Evolutionary conservation across 2,113 vertebrate species (phyloP), one percentile per base, ranked within the genome.

Genomic region (Galemys pyrenaicus): DNA sequence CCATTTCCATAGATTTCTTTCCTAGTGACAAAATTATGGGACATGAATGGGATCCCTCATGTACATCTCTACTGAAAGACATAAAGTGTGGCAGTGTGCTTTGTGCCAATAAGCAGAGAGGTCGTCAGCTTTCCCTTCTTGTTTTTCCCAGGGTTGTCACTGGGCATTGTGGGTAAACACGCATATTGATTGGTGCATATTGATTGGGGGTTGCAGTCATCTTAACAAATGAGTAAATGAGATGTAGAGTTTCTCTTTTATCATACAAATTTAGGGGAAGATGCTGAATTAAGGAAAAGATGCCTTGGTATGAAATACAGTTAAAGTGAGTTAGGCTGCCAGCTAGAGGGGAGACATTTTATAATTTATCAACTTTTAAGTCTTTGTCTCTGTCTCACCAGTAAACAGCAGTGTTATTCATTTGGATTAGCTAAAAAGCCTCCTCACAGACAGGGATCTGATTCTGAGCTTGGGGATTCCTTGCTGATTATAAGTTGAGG

Each of bases 391-490:
- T 87, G 64, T 87, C 62, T 95, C 58, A 89, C 35, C 28, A 60
- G 9, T 41, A 94, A 80, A 65, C 74, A 83, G 68, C 44, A n/a
- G 49, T 81, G 44, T 2, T 58, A 51, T 64, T 93, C 75, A 70
- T 64, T 73, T 89, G 62, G 60, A 87, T 71, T 93, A 80, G 56
- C 44, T 79, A 56, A 78, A 78, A 84, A 89, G 30, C 44, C 60
- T 79, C 86, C 41, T 94, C 44, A 64, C 46, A 85, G 75, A 85
- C 46, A 89, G 75, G 65, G 77, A 35, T 49, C 70, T 83, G 82
- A 67, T 71, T 96, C 87, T 87, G 83, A 94, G 26, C 82, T 84
- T 80, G 86, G 79, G 20, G 32, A 54, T 70, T 95, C 83, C 77
- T 82, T 88, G 77, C 83, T 93, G 71, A 77, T 87, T 54, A 11